Conservation (phyloP, 2,113 vertebrate genomes). For the Aegithalos caudatus region DNA sequence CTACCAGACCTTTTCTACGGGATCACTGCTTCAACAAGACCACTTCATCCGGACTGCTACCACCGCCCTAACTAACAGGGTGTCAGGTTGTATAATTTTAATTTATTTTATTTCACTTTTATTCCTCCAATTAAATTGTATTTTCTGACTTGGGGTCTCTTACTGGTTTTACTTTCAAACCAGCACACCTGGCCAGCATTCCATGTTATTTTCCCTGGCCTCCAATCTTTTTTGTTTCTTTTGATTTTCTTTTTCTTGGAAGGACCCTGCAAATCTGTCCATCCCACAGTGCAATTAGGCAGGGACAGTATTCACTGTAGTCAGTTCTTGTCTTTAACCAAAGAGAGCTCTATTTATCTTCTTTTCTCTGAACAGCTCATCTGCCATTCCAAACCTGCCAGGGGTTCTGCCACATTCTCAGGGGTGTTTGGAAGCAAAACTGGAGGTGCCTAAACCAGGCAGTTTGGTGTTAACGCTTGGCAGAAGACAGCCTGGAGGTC, state of each 20-base stretch:
- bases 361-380: background rate
- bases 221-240: background rate
- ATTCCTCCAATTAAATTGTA: no score
- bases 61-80: no score
- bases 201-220: background rate
- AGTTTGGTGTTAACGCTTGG: background rate
- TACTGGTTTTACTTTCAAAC: no score
- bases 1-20: no score
- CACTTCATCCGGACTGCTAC: no score
- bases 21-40: no score
- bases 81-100: no score
- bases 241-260: background rate
- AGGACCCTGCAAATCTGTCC: background rate
- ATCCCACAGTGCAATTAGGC: background rate
- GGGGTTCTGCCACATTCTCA: background rate
- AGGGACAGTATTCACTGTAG: background rate
- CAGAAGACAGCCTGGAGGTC: background rate
- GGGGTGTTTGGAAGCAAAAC: background rate
- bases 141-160: no score
- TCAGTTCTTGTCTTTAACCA: background rate
- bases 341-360: background rate
- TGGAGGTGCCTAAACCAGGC: background rate
- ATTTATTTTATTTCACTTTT: no score
- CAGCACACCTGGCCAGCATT: no score
- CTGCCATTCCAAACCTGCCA: background rate